Conservation (phyloP, 2,888 invertebrate species). For the Salpingus planirostris region DNA sequence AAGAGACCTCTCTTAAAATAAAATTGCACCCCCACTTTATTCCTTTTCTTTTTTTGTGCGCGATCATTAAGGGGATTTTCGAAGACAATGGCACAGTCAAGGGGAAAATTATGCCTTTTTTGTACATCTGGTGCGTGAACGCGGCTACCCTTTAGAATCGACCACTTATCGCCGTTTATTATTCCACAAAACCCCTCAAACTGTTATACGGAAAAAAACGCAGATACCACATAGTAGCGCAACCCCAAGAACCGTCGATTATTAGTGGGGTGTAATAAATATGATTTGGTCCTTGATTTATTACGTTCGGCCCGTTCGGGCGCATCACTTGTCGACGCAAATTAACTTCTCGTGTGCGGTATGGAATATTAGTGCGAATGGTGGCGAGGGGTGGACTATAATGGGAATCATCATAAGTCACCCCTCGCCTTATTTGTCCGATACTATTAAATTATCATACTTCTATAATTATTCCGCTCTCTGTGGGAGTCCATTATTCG, state of each 20-base stretch:
- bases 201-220: no score
- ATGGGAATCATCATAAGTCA: no score
- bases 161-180: no score
- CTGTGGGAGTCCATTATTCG: no score
- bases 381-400: no score
- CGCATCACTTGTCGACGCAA: not conserved
- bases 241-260: not conserved
- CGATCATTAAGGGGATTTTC: slow-evolving; percentile 37
- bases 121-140: slow-evolving; percentile 38
- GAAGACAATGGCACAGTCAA: slow-evolving; percentile 37
- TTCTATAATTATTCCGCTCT: slow-evolving; percentile 6
- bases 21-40: no score
- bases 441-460: slow-evolving; percentile 18
- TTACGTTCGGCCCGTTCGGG: not conserved
- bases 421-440: slow-evolving; percentile 17
- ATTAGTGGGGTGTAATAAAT: not conserved
- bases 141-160: no score
- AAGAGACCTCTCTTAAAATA: no score
- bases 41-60: slow-evolving; percentile 5
- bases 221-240: no score
- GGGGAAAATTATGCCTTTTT: slow-evolving; percentile 38
- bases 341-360: not conserved
- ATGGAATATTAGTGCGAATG: no score
- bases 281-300: no score
- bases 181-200: no score